A percentile compares a stretch with the other conserved stretches of the same genome.
Conservation (phyloP, 2,113 vertebrate genomes). For the Tamias sibiricus region DNA sequence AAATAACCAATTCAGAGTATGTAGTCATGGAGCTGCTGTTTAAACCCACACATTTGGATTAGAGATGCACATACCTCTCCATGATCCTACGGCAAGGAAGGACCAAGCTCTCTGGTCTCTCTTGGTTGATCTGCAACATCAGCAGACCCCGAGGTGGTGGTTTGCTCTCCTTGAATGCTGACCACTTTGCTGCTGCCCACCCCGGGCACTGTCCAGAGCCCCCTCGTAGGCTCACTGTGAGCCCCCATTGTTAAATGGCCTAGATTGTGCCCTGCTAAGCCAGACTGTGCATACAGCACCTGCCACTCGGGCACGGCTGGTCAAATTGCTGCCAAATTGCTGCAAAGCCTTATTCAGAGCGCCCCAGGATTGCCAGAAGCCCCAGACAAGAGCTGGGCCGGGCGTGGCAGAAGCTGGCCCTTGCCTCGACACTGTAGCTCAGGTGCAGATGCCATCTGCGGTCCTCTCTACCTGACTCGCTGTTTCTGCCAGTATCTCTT, state of each 20-base stretch:
- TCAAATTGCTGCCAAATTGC: background rate
- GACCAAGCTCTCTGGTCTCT: background rate
- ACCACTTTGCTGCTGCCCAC: background rate
- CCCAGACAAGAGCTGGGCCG: fast-evolving
- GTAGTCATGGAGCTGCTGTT: background rate
- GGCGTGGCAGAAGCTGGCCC: background rate
- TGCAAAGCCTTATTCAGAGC: background rate
- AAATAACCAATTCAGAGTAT: background rate
- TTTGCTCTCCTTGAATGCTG: background rate
- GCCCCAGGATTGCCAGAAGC: fast-evolving
- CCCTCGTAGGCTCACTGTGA: background rate
- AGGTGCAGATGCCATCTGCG: background rate
- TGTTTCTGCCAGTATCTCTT: background rate
- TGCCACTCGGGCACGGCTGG: background rate
- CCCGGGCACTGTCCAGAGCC: background rate
- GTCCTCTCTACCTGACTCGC: background rate
- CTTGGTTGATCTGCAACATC: background rate
- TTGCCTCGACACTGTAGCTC: fast-evolving
- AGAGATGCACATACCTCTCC: fast-evolving
- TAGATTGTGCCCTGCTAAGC: background rate
- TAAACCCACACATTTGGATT: background rate
- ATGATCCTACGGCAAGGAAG: background rate
- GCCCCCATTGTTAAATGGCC: background rate
- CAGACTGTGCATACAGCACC: background rate
- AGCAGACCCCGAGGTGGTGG: background rate